Conservation (phyloP, 2,113 vertebrate genomes). For the pig (Sus scrofa) region T2T-Sscrofa CM000813.6:114690001-114690500, state of each 20-base stretch:
- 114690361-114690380: not conserved
- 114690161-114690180: not conserved
- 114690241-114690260: constrained; percentile 26
- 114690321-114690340: not conserved
- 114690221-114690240: not conserved
- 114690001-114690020: not conserved
- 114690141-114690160: not conserved
- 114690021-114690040: constrained; percentile 22
- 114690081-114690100: not conserved
- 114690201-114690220: not conserved
- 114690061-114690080: not conserved
- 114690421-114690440: not conserved
- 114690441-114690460: not conserved
- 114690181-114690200: not conserved
- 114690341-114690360: not conserved
- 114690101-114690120: not conserved
- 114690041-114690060: not conserved
- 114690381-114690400: not conserved
- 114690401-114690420: not conserved
- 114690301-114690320: not conserved
- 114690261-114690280: not conserved
- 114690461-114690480: not conserved
- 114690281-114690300: not conserved
- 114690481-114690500: not conserved
- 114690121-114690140: not conserved